Evolutionary conservation across 2,113 vertebrate species (phyloP).

Genomic region (Guaruba guarouba): DNA sequence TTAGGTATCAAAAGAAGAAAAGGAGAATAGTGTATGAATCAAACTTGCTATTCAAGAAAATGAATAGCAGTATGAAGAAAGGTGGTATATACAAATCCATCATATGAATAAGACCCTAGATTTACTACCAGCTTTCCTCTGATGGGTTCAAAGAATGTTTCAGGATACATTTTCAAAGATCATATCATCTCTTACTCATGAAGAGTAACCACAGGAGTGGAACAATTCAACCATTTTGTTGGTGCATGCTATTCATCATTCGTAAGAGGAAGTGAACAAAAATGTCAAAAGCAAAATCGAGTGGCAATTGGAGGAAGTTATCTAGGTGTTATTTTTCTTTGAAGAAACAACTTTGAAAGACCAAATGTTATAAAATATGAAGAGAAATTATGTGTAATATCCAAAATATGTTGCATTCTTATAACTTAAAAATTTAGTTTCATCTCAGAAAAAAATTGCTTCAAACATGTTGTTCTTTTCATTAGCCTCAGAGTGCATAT

Average conservation of each 20-base stretch:
- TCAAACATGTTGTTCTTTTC: background rate
- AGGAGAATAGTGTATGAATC: background rate
- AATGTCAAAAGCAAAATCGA: background rate
- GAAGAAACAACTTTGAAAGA: background rate
- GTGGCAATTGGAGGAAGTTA: background rate
- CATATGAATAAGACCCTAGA: background rate
- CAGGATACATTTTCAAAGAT: background rate
- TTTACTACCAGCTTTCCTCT: background rate
- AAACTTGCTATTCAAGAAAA: background rate
- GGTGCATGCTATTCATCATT: background rate
- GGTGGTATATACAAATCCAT: background rate
- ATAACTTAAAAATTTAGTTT: background rate
- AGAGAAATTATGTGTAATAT: background rate
- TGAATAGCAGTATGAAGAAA: background rate
- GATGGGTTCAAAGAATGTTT: background rate
- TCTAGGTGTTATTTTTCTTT: background rate
- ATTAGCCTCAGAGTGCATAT: background rate
- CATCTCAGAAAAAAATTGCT: background rate
- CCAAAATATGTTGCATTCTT: background rate
- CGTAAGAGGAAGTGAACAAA: background rate
- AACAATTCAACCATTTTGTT: background rate
- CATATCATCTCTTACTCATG: background rate
- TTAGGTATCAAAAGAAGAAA: background rate
- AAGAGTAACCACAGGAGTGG: background rate
- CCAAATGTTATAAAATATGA: background rate